A percentile compares a stretch with the other conserved stretches of the same genome.
Conservation (phyloP, 2,797 vertebrate genomes). For the Apodemus agrarius region DNA sequence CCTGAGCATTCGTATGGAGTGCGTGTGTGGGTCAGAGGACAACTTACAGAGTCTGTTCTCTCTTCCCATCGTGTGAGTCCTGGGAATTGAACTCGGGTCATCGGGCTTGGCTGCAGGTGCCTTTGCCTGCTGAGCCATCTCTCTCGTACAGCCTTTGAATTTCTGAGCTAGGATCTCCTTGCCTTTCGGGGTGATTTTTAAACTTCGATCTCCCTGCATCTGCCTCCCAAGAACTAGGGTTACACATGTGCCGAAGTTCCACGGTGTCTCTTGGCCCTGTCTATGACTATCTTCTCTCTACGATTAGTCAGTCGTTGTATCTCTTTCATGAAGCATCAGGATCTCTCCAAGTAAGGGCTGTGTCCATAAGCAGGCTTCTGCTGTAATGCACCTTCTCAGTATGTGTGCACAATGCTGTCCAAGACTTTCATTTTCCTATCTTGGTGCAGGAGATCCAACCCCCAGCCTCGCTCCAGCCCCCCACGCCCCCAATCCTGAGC, state of each 20-base stretch:
- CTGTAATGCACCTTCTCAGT: not conserved
- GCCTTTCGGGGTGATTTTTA: not conserved
- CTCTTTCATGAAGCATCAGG: not conserved
- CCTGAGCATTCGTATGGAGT: not conserved
- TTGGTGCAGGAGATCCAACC: not conserved
- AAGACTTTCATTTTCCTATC: not conserved
- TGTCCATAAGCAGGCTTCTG: not conserved
- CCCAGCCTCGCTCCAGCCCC: not conserved
- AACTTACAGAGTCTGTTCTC: not conserved
- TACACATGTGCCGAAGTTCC: not conserved
- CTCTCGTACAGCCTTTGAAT: not conserved
- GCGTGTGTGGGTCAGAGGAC: not conserved
- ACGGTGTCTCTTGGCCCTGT: not conserved
- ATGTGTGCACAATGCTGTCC: not conserved
- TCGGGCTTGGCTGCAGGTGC: not conserved
- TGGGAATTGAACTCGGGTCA: not conserved
- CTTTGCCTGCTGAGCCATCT: not conserved
- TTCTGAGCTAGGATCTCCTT: not conserved
- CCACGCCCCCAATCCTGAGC: not conserved
- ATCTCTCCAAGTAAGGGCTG: not conserved
- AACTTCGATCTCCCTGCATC: not conserved
- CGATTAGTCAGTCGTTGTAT: not conserved
- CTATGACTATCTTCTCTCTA: not conserved
- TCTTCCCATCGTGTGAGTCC: not conserved
- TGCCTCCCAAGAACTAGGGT: not conserved